Percentiles rank a stretch among this genome's conserved stretches.
Evolutionary conservation across 2,797 vertebrate species (phyloP).

Genomic region (Enteromius paludinosus): DNA sequence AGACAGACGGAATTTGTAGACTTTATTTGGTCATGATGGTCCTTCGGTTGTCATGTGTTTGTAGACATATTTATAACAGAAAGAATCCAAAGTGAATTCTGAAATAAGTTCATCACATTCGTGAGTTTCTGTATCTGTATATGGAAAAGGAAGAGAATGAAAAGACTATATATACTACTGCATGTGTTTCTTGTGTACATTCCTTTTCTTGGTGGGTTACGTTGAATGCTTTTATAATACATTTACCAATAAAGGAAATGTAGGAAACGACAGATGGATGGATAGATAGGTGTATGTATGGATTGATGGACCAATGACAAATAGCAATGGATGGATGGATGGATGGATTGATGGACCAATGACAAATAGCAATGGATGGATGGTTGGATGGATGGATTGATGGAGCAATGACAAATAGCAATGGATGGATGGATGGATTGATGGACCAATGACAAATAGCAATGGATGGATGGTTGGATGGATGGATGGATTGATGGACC

Average conservation of each 20-base stretch:
- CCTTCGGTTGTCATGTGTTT: not conserved
- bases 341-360: not conserved
- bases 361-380: not conserved
- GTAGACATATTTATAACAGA: conserved; percentile 15
- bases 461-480: not conserved
- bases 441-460: not conserved
- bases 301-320: not conserved
- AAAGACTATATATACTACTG: not conserved
- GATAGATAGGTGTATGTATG: not conserved
- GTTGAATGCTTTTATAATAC: not conserved
- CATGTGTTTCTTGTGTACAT: not conserved
- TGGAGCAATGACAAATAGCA: too few relatives aligned
- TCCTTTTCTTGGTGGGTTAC: not conserved
- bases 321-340: not conserved
- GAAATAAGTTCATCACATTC: not conserved
- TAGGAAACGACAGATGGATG: not conserved
- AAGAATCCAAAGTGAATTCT: conserved; percentile 16
- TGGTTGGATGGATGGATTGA: not conserved
- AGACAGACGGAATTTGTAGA: conserved; percentile 19
- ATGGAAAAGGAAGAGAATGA: not conserved
- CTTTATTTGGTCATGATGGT: conserved; percentile 52
- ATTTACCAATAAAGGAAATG: not conserved
- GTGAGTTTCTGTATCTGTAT: not conserved
- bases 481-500: too few relatives aligned
- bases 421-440: not conserved